These are phyloP conservation scores for Paragorgia papillata DNA, from an alignment of 92 coral and sea anemone species.

Conservation along the genomic window DNA sequence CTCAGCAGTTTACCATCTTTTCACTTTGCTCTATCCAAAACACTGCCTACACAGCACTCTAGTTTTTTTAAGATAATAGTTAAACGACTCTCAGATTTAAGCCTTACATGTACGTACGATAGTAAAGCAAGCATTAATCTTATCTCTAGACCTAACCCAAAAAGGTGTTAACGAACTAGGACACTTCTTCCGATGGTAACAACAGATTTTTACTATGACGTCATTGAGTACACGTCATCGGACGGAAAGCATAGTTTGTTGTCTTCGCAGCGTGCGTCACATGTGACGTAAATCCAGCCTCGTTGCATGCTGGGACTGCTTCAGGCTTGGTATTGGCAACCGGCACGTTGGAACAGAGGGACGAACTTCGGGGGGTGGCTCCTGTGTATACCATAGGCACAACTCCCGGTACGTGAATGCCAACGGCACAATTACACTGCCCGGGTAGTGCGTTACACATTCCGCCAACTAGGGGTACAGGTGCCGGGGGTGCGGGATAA, in stretches of 20 bases:
- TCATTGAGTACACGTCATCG: constrained; percentile 36
- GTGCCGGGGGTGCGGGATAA: constrained; percentile 11
- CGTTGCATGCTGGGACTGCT: background rate
- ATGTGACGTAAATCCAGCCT: background rate
- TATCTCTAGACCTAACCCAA: background rate
- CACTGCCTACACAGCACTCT: too few relatives aligned
- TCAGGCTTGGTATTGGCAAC: background rate
- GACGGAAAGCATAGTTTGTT: background rate
- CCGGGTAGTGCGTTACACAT: constrained; percentile 40
- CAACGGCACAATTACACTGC: constrained; percentile 39
- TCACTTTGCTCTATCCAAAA: too few relatives aligned
- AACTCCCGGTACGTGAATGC: background rate
- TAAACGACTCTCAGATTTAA: too few relatives aligned
- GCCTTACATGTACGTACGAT: too few relatives aligned
- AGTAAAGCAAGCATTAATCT: background rate
- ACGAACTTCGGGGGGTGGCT: background rate
- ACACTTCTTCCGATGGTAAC: background rate
- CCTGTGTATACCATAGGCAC: background rate
- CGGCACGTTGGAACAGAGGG: background rate
- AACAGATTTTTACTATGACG: too few relatives aligned
- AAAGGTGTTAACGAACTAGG: too few relatives aligned
- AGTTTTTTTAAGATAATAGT: too few relatives aligned
- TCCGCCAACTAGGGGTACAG: constrained; percentile 2
- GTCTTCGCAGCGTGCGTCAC: constrained; percentile 6
- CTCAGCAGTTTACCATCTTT: too few relatives aligned